Conservation (phyloP, 1,140 invertebrate species). For the Drosophila tristis region DNA sequence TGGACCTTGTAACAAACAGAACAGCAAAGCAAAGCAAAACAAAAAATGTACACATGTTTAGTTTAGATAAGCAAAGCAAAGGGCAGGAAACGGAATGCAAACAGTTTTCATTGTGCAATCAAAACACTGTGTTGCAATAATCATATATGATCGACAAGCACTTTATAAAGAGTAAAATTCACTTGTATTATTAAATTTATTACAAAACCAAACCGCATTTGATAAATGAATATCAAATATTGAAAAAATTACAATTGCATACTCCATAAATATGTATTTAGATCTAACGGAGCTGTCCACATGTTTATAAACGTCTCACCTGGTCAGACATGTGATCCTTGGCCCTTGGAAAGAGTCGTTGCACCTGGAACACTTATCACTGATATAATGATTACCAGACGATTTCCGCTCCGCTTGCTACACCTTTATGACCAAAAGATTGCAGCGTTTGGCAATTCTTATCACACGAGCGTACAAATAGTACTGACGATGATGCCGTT, state of each 20-base stretch:
- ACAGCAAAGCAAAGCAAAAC: conserved; percentile 7
- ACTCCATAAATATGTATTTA: neutral
- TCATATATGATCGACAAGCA: no score
- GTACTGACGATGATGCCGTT: conserved; percentile 45
- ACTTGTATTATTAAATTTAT: no score
- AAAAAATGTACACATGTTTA: conserved; percentile 20
- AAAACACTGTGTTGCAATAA: neutral
- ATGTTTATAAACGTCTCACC: conserved; percentile 20
- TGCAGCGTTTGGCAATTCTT: conserved; percentile 29
- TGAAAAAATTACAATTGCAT: conserved; percentile 8
- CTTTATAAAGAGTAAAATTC: no score
- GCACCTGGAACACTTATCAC: conserved; percentile 36
- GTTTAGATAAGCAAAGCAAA: conserved; percentile 10
- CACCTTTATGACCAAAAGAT: conserved; percentile 23
- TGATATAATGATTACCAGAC: conserved; percentile 10
- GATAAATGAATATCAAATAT: conserved; percentile 17
- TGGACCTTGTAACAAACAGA: conserved; percentile 28
- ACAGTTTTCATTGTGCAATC: conserved; percentile 19
- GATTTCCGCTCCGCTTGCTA: conserved; percentile 3
- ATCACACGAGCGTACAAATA: conserved; percentile 33
- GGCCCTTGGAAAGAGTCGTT: conserved; percentile 45
- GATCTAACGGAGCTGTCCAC: neutral
- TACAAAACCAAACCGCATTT: neutral
- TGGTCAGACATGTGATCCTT: conserved; percentile 49
- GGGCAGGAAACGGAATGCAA: neutral